phyloP scores from a whole-genome alignment of 2,113 vertebrate genomes.

The Tichodroma muraria region DNA sequence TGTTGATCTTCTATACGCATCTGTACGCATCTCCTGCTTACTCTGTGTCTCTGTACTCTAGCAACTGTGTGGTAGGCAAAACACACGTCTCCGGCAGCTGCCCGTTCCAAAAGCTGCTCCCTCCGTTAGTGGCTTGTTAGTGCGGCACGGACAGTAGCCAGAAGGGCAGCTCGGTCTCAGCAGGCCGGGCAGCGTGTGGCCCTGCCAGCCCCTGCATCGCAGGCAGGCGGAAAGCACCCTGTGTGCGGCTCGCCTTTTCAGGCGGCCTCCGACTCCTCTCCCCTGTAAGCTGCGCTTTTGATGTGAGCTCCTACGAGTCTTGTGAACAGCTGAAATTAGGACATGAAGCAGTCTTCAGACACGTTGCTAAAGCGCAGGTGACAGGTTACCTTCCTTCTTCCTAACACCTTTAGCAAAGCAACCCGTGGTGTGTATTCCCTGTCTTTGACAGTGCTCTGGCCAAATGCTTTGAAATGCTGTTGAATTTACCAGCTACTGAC shows the following conservation, averaged over 20 bases:
- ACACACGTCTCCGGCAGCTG: accelerated
- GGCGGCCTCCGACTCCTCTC: background rate
- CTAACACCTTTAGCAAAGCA: background rate
- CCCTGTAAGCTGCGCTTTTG: background rate
- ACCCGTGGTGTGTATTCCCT: background rate
- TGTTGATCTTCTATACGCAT: background rate
- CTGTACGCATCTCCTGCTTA: background rate
- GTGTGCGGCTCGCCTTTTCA: background rate
- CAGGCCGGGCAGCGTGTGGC: background rate
- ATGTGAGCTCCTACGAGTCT: background rate
- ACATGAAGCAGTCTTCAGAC: background rate
- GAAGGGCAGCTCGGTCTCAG: accelerated
- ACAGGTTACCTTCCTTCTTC: background rate
- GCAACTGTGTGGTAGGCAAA: background rate
- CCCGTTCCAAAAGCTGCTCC: background rate
- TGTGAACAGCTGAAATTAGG: background rate
- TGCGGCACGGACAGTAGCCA: accelerated
- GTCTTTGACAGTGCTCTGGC: background rate
- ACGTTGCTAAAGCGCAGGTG: background rate
- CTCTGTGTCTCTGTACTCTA: background rate
- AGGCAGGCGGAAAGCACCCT: background rate
- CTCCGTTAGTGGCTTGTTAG: accelerated
- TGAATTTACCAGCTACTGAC: background rate
- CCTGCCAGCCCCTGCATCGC: background rate
- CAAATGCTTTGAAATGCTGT: background rate